A percentile compares a stretch with the other conserved stretches of the same genome.
Conservation (phyloP, 2,888 invertebrate genomes). For the Cepaea hortensis region DNA sequence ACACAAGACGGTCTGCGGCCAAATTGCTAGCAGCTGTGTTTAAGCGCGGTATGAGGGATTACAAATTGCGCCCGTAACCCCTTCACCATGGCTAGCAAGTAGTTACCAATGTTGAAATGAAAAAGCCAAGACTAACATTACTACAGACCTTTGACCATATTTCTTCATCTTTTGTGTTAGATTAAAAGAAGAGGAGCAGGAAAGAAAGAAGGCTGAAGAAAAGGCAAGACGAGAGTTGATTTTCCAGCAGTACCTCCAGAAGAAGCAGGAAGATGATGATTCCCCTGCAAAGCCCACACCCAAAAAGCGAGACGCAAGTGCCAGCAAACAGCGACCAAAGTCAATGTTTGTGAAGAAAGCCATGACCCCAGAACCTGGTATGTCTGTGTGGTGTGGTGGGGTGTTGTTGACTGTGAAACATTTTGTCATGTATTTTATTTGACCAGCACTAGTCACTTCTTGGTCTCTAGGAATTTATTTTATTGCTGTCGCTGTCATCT, state of each 20-base stretch:
- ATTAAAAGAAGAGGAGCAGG: constrained; percentile 84
- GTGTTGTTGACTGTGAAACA: neutral
- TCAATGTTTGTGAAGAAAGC: constrained; percentile 66
- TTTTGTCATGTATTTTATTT: neutral
- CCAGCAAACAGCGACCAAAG: constrained; percentile 64
- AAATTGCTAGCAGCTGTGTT: too few species aligned
- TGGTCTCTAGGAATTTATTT: too few species aligned
- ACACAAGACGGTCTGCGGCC: too few species aligned
- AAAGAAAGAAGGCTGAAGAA: constrained; percentile 87
- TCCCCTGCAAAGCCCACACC: constrained; percentile 60
- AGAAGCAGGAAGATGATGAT: constrained; percentile 91
- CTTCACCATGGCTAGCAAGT: too few species aligned
- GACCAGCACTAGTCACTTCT: neutral
- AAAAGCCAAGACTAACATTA: too few species aligned
- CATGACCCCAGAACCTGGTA: constrained; percentile 45
- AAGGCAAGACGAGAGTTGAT: constrained; percentile 90
- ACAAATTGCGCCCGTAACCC: too few species aligned
- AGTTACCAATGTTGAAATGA: too few species aligned
- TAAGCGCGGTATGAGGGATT: too few species aligned
- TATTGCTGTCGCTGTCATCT: too few species aligned
- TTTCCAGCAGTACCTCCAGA: constrained; percentile 92
- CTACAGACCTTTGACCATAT: too few species aligned
- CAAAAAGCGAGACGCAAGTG: constrained; percentile 46
- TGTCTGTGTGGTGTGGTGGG: neutral
- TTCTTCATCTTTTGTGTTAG: constrained; percentile 57